phyloP scores from a whole-genome alignment of 2,888 invertebrate species.

The Diabrotica balteata region DNA sequence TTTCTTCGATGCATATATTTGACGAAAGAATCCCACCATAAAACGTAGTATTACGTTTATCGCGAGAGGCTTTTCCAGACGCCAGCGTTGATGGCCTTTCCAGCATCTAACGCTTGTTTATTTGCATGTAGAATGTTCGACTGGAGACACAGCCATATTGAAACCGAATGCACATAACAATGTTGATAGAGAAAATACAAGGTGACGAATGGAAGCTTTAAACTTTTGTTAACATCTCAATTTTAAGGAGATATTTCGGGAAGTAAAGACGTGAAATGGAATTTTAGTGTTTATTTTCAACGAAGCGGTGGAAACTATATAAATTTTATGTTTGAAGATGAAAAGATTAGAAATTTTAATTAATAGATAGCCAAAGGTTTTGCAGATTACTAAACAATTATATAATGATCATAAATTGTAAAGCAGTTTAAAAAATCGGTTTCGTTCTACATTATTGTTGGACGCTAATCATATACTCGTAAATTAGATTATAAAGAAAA shows the following conservation, averaged over 20 bases:
- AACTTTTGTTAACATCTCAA: background rate
- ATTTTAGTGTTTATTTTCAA: no score
- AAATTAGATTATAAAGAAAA: no score
- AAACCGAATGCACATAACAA: background rate
- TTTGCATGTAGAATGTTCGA: background rate
- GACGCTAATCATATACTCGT: no score
- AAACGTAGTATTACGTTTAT: constrained; percentile 5
- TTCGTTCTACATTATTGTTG: no score
- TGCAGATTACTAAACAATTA: no score
- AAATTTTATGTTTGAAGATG: no score
- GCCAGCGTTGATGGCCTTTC: constrained; percentile 1
- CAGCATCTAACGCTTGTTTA: constrained; percentile 5
- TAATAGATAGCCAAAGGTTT: no score
- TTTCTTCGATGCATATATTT: background rate
- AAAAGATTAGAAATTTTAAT: no score
- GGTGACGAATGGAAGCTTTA: background rate
- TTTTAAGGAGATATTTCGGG: background rate
- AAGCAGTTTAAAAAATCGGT: no score
- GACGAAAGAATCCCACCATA: background rate
- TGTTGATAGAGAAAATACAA: background rate
- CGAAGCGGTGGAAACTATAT: no score
- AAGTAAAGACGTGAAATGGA: background rate
- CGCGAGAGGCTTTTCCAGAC: constrained; percentile 1
- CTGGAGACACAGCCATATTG: background rate
- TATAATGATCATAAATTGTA: no score